Evolutionary conservation across 2,888 invertebrate genomes (phyloP).

Genomic region (Chrysodeixis includens): DNA sequence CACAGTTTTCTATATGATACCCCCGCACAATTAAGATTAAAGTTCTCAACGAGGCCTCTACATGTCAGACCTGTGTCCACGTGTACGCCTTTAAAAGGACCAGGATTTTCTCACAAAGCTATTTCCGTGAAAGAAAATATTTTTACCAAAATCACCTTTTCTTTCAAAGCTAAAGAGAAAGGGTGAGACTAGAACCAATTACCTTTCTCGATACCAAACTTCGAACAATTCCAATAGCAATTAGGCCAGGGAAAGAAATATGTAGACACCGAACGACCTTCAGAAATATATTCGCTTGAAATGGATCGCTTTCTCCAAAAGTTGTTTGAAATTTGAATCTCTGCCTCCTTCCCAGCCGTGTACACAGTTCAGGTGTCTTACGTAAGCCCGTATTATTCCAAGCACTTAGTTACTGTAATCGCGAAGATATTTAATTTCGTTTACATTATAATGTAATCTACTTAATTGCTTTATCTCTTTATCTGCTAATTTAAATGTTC

Average conservation of each 20-base stretch:
- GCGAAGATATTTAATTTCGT: conserved; percentile 2
- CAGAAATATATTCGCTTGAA: neutral
- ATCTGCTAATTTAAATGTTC: neutral
- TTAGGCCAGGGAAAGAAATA: conserved; percentile 1
- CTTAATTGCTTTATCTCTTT: conserved; percentile 2
- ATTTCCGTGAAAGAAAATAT: no score
- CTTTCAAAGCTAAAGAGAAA: neutral
- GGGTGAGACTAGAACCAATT: neutral
- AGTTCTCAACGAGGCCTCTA: no score
- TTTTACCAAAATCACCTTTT: neutral
- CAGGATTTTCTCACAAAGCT: no score
- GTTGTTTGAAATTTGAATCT: conserved; percentile 7
- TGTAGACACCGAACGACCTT: neutral
- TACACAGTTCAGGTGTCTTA: neutral
- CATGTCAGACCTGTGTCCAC: no score
- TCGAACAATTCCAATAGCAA: conserved; percentile 1
- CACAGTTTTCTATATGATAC: no score
- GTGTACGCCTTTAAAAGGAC: no score
- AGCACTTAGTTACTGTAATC: neutral
- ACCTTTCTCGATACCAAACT: neutral
- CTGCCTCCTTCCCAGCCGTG: neutral
- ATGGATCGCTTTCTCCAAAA: neutral
- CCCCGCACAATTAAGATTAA: no score
- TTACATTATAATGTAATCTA: neutral
- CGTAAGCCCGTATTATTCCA: neutral